phyloP scores from a whole-genome alignment of 2,113 vertebrate species.

The Microcebus jonahi region DNA sequence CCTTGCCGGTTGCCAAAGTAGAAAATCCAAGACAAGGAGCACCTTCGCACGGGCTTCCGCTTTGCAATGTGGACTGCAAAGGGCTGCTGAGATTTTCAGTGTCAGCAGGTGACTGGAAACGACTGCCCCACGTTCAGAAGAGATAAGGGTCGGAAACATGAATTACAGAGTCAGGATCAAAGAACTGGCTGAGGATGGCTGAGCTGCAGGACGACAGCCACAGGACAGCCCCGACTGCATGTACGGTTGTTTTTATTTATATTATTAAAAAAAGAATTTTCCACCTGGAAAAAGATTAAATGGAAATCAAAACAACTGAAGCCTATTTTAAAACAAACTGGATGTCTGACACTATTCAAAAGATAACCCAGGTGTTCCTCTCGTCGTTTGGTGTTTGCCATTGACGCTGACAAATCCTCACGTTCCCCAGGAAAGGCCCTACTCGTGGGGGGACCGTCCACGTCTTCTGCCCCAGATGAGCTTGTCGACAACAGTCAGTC shows the following conservation, averaged over 20 bases:
- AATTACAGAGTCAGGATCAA: background rate
- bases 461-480: background rate
- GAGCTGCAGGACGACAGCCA: background rate
- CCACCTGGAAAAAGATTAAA: background rate
- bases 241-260: background rate
- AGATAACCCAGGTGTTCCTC: background rate
- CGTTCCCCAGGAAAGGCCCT: background rate
- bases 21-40: background rate
- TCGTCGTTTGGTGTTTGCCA: background rate
- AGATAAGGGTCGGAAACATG: background rate
- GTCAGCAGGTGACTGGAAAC: background rate
- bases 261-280: background rate
- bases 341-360: background rate
- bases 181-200: background rate
- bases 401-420: background rate
- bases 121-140: background rate
- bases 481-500: background rate
- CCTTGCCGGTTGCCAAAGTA: background rate
- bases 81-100: background rate
- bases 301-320: background rate
- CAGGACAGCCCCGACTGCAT: background rate
- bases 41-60: background rate
- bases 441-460: background rate
- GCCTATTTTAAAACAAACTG: background rate
- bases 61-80: background rate